Conservation (phyloP, 2,113 vertebrate genomes). For the Axis porcinus region DNA sequence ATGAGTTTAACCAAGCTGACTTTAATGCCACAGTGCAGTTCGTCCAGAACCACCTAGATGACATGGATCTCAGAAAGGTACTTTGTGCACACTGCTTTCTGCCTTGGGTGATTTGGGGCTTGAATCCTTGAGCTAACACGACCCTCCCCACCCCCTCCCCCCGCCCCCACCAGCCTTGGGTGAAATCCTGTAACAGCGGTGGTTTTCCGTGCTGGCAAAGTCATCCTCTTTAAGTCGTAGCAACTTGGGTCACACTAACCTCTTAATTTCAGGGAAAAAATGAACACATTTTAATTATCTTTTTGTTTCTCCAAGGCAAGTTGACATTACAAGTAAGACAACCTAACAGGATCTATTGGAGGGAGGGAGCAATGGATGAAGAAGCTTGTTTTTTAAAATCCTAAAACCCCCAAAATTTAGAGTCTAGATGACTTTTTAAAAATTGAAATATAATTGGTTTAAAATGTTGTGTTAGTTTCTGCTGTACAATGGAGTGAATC, state of each 20-base stretch:
- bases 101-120: fast-evolving
- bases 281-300: not conserved
- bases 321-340: not conserved
- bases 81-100: fast-evolving
- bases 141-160: not conserved
- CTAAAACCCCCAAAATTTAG: not conserved
- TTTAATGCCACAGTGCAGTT: slow-evolving; percentile 96
- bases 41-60: slow-evolving; percentile 94
- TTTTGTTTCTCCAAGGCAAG: not conserved
- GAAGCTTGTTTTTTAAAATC: not conserved
- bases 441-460: not conserved
- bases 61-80: slow-evolving; percentile 92
- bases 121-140: not conserved
- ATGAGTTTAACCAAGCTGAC: slow-evolving; percentile 98
- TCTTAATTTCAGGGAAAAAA: not conserved
- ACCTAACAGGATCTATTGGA: fast-evolving
- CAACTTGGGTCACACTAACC: not conserved
- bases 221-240: not conserved
- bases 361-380: fast-evolving
- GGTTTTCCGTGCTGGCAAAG: not conserved
- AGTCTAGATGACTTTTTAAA: not conserved
- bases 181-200: not conserved
- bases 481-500: not conserved
- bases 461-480: not conserved
- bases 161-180: not conserved